Evolutionary conservation across 1,140 invertebrate species (phyloP), one percentile per base, ranked within the genome.

Genomic region (Zaprionus kolodkinae): DNA sequence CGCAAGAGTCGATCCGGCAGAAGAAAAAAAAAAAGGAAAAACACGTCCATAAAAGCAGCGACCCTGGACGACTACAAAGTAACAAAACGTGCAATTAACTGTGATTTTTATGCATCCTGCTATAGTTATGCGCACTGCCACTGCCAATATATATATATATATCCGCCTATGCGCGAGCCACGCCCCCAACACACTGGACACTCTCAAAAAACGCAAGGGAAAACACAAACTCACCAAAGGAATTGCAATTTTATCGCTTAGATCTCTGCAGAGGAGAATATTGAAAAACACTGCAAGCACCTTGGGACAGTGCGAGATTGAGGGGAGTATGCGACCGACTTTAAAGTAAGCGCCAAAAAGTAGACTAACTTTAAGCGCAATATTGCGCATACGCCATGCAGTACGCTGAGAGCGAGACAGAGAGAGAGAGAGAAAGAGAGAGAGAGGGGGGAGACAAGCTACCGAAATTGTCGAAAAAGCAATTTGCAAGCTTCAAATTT

Each of bases 1-100:
- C 55, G 61, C 65, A 56, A 72, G 50, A 48, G 55, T 43, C 45
- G 25, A 61, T 36, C 21, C 38, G 48, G 15, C n/a, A n/a, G n/a
- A n/a, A n/a, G n/a, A n/a, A n/a, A n/a, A n/a, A n/a, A n/a, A n/a
- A n/a, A n/a, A n/a, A 11, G 38, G 38, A 64, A 73, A 72, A 56
- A 27, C 17, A 33, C 27, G 43, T 10, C 40, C 40, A 75, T 71
- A 64, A 66, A 65, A 60, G 59, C 66, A 45, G 45, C 48, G 50
- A 65, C 68, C 63, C 27, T 11, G 43, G n/a, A n/a, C n/a, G 11
- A 48, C 76, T 72, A 87, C 84, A 87, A 87, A 73, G 84, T 88
- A 78, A 71, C 79, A 83, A 71, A 87, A 70, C 67, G 73, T 74
- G 84, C 84, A 87, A 88, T 88, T 87, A 87, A 83, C 77, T 88